Percentiles rank a stretch among this genome's conserved stretches.
phyloP scores from a whole-genome alignment of 2,888 invertebrate species.

The Oligia latruncula region DNA sequence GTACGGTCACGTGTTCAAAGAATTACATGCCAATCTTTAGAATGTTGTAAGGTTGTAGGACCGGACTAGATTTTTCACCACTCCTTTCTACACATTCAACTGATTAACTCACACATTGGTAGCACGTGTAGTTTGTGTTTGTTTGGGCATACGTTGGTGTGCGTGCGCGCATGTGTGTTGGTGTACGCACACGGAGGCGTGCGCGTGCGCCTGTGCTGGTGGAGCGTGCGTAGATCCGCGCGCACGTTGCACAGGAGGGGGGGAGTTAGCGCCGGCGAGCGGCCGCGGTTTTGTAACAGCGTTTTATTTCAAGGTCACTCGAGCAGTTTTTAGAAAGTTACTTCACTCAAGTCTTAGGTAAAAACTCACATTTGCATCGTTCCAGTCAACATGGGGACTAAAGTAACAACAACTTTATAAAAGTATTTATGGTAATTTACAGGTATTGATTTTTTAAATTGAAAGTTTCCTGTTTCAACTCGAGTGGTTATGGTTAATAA shows the following conservation, averaged over 20 bases:
- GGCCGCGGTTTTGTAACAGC: conserved; percentile 89
- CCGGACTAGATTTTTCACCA: conserved; percentile 83
- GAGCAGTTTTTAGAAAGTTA: conserved; percentile 90
- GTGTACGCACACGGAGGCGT: conserved; percentile 73
- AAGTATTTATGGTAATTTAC: conserved; percentile 48
- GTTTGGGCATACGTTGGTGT: conserved; percentile 69
- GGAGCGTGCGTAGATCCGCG: conserved; percentile 81
- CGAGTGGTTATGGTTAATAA: conserved; percentile 60
- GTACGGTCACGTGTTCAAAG: conserved; percentile 59
- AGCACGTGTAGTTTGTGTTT: conserved; percentile 67
- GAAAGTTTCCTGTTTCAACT: conserved; percentile 65
- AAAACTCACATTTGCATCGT: conserved; percentile 76
- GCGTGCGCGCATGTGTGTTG: conserved; percentile 71
- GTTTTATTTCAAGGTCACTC: conserved; percentile 90
- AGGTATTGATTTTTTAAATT: conserved; percentile 56
- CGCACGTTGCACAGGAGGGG: conserved; percentile 79
- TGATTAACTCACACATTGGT: conserved; percentile 66
- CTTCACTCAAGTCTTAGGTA: conserved; percentile 84
- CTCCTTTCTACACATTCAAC: conserved; percentile 82
- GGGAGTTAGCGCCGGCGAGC: conserved; percentile 84
- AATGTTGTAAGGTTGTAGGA: conserved; percentile 74
- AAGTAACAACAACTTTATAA: conserved; percentile 38
- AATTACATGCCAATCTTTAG: conserved; percentile 64
- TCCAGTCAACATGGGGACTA: conserved; percentile 43
- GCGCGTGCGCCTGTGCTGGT: conserved; percentile 75